Conservation (phyloP, 1,140 invertebrate genomes). For the Hyles vespertilio region DNA sequence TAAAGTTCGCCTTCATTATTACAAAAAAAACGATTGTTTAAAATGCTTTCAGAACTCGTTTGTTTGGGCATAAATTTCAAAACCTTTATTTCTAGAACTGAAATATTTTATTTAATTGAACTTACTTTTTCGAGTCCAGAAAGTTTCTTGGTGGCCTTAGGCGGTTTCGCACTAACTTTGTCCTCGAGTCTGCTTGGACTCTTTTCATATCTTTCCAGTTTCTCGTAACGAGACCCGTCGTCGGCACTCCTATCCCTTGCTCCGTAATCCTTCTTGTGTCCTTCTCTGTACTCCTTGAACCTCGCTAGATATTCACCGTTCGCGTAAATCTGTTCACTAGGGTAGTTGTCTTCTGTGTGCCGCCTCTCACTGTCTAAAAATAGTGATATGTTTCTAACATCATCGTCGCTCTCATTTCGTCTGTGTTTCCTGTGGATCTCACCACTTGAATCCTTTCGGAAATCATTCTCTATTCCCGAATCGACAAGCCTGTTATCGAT, state of each 20-base stretch:
- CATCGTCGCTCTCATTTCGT: constrained; percentile 78
- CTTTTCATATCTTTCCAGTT: constrained; percentile 77
- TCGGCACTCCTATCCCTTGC: constrained; percentile 79
- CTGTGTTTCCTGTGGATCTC: constrained; percentile 67
- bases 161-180: constrained; percentile 76
- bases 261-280: constrained; percentile 72
- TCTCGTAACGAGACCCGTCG: constrained; percentile 78
- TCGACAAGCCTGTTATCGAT: constrained; percentile 82
- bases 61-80: too few relatives aligned
- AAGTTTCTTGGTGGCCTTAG: constrained; percentile 79
- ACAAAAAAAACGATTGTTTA: too few relatives aligned
- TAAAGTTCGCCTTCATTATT: too few relatives aligned
- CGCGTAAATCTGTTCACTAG: constrained; percentile 63
- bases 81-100: too few relatives aligned
- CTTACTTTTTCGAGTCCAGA: constrained; percentile 81
- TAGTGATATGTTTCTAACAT: constrained; percentile 79
- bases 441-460: constrained; percentile 81
- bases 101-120: neutral
- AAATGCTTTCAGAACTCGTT: too few relatives aligned
- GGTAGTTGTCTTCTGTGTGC: constrained; percentile 79
- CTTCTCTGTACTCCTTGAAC: constrained; percentile 55
- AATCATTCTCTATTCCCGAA: constrained; percentile 88
- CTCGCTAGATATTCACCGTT: constrained; percentile 58
- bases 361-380: constrained; percentile 81
- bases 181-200: constrained; percentile 64